phyloP scores from a whole-genome alignment of 2,113 vertebrate species.

The Papio anubis region DNA sequence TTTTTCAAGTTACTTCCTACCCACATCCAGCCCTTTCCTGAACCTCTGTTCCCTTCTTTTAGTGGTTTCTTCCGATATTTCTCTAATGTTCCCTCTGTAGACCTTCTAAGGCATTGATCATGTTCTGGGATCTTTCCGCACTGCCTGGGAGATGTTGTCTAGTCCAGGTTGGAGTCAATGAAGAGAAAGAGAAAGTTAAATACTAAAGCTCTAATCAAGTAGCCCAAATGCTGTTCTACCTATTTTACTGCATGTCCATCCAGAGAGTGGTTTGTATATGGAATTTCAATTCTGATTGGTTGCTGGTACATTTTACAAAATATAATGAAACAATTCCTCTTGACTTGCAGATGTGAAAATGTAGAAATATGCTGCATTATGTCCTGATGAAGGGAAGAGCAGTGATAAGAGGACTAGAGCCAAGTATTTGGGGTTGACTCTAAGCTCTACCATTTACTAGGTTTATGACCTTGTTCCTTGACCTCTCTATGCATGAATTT shows the following conservation, averaged over 20 bases:
- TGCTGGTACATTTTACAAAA: background rate
- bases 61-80: background rate
- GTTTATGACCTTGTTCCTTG: background rate
- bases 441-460: background rate
- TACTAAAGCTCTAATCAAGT: background rate
- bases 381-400: background rate
- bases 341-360: background rate
- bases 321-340: background rate
- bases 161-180: constrained; percentile 12
- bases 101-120: background rate
- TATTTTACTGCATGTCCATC: background rate
- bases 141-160: background rate
- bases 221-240: background rate
- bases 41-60: background rate
- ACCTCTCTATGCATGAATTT: background rate
- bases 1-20: background rate
- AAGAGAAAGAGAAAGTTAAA: constrained; percentile 43
- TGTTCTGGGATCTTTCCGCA: background rate
- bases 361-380: background rate
- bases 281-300: background rate
- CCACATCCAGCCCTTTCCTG: background rate
- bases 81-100: background rate
- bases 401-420: background rate
- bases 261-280: background rate
- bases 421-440: background rate